Conservation (phyloP, 2,113 vertebrate species). For the Lophura nycthemera region DNA sequence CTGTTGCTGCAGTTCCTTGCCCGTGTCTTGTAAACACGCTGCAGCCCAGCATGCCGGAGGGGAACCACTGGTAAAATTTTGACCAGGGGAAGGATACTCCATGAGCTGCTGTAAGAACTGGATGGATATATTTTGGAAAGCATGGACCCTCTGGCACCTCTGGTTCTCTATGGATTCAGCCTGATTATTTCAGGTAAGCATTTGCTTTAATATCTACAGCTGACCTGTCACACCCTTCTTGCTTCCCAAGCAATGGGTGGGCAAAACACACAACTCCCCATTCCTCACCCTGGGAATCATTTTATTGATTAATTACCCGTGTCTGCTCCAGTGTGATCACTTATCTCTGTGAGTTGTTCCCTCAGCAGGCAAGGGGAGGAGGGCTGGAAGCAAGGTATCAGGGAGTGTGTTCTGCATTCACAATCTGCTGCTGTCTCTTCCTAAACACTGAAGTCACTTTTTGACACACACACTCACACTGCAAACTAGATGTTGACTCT, state of each 20-base stretch:
- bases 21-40: slow-evolving; percentile 70
- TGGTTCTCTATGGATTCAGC: slow-evolving; percentile 76
- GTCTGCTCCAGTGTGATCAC: neutral
- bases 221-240: neutral
- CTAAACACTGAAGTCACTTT: neutral
- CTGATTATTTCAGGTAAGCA: slow-evolving; percentile 82
- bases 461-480: neutral
- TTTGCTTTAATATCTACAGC: neutral
- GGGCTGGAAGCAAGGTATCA: neutral
- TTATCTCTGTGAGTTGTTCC: neutral
- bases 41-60: slow-evolving; percentile 31
- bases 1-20: slow-evolving; percentile 69
- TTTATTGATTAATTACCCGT: neutral
- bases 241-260: neutral
- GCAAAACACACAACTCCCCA: fast-evolving
- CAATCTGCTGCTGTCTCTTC: neutral
- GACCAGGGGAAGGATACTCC: slow-evolving; percentile 58
- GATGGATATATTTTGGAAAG: slow-evolving; percentile 81
- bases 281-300: neutral
- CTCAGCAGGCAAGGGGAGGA: fast-evolving
- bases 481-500: neutral
- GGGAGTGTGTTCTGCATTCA: neutral
- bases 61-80: slow-evolving; percentile 38
- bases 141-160: slow-evolving; percentile 80
- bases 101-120: slow-evolving; percentile 76